Conservation (phyloP, 2,113 vertebrate species). For the Pseudorectes ferrugineus region DNA sequence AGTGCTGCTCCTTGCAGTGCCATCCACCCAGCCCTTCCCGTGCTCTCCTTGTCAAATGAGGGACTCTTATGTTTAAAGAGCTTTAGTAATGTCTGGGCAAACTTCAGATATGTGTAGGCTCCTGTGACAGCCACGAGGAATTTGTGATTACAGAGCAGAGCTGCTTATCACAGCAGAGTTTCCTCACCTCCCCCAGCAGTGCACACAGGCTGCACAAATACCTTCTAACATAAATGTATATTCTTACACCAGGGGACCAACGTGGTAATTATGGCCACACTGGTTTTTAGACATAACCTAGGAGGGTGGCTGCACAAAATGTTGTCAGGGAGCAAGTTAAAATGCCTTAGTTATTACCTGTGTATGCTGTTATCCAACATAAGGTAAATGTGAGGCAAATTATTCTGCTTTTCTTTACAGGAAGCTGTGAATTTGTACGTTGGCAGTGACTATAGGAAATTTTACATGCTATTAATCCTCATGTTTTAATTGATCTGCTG, state of each 20-base stretch:
- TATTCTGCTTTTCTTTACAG: background rate
- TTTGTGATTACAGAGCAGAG: background rate
- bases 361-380: background rate
- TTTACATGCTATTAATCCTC: background rate
- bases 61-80: background rate
- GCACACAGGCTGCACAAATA: background rate
- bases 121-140: background rate
- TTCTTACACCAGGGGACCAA: background rate
- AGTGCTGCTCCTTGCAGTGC: background rate
- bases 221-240: background rate
- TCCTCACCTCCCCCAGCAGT: background rate
- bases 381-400: background rate
- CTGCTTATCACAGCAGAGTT: background rate
- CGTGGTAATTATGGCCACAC: accelerated
- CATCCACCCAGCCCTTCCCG: too few relatives aligned
- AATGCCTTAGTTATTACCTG: background rate
- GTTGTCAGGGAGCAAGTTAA: background rate
- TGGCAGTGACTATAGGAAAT: background rate
- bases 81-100: background rate
- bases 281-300: background rate
- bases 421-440: background rate
- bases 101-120: background rate
- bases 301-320: background rate
- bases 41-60: too few relatives aligned
- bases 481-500: background rate